Base-by-base conservation (phyloP, 2,888 invertebrate genomes). In the Rhodophaea formosa region DNA sequence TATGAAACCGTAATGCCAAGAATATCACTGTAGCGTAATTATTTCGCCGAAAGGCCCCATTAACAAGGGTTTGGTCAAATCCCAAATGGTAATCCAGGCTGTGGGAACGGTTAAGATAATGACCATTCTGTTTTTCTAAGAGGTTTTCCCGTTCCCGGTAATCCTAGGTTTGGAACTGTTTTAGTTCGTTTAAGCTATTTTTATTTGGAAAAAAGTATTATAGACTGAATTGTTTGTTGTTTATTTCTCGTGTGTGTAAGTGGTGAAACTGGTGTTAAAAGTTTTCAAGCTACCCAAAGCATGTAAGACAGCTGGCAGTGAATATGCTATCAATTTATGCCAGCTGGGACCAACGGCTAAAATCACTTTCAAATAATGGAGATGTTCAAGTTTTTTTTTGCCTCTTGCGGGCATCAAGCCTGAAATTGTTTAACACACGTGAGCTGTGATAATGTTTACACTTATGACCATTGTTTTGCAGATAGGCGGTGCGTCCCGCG, bases 51-150 rank as follows among this genome's bases (percentile, higher is more conserved):
- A 43, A 43, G 53, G 15, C 14, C 8, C 29, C 53, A 53, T 53
- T 53, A 53, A 53, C 53, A 53, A 53, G 53, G 53, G 53, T 53
- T 53, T 53, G 43, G 53, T 14, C 29, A 30, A 53, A 53, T 53
- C 53, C 43, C 53, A n/a, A 44, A 43, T 53, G 53, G 29, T 53
- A 53, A 53, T 53, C 53, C 43, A 43, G 43, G 43, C 3, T 29
- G 29, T 14, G 16, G 43, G 12, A 44, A 53, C 15, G 43, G 43
- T 53, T 53, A 14, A 53, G 53, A 53, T 53, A 53, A 53, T 53
- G 43, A 43, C 53, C 15, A 29, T 43, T 43, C 29, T 43, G 29
- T 53, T 53, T 53, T 53, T 53, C 53, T 43, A 16, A 42, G 29
- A 29, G 42, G n/a, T 43, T 29, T 53, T 53, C 29, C 42, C 14